Percentiles rank a stretch among this genome's conserved stretches.
Evolutionary conservation across 1,140 invertebrate species (phyloP).

Genomic region (Drosophila oshimai): DNA sequence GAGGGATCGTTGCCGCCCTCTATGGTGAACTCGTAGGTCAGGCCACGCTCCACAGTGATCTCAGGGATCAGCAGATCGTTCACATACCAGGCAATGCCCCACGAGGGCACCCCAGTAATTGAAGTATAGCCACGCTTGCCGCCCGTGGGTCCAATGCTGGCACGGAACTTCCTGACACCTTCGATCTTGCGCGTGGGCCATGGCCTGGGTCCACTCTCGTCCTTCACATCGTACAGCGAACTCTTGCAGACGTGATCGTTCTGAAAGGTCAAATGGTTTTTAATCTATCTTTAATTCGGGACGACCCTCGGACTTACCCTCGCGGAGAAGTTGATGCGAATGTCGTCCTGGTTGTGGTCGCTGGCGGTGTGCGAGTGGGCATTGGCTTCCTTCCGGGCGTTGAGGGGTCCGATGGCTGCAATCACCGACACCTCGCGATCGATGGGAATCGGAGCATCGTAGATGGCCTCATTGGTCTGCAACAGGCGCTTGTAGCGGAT

Average conservation of each 20-base stretch:
- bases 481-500: slow-evolving; percentile 90
- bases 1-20: slow-evolving; percentile 90
- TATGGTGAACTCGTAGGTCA: slow-evolving; percentile 93
- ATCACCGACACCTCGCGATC: slow-evolving; percentile 89
- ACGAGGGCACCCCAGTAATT: slow-evolving; percentile 91
- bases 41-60: slow-evolving; percentile 93
- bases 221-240: slow-evolving; percentile 83
- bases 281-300: neutral
- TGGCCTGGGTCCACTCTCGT: slow-evolving; percentile 84
- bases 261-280: slow-evolving; percentile 5
- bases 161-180: slow-evolving; percentile 87
- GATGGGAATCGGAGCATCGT: slow-evolving; percentile 87
- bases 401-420: slow-evolving; percentile 94
- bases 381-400: slow-evolving; percentile 90
- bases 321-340: slow-evolving; percentile 89
- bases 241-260: slow-evolving; percentile 79
- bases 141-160: slow-evolving; percentile 92
- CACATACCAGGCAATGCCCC: slow-evolving; percentile 97
- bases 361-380: slow-evolving; percentile 87
- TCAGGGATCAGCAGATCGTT: slow-evolving; percentile 96
- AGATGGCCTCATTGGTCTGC: slow-evolving; percentile 88
- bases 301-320: slow-evolving; percentile 55
- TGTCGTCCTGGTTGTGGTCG: slow-evolving; percentile 89
- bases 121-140: slow-evolving; percentile 90
- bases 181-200: slow-evolving; percentile 85